Percentiles rank a stretch among this genome's conserved stretches.
These are phyloP conservation scores for Uropsilus gracilis DNA, from an alignment of 2,113 vertebrate genomes.

Conservation along the genomic window DNA sequence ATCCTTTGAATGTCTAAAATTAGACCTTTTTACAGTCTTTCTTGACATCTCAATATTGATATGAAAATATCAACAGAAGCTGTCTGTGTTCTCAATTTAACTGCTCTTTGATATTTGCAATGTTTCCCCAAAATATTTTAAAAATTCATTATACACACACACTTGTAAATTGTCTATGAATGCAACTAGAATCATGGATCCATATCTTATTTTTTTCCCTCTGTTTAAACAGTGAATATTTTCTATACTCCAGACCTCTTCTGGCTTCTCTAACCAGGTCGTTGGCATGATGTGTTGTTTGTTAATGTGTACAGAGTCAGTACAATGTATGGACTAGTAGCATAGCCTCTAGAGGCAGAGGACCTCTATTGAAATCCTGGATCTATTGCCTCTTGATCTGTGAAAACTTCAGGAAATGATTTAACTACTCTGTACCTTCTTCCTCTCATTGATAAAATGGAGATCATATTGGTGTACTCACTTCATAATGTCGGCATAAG, in stretches of 20 bases:
- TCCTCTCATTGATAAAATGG: not conserved
- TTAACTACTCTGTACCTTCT: not conserved
- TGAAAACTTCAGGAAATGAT: not conserved
- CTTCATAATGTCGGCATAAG: not conserved
- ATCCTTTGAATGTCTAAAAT: not conserved
- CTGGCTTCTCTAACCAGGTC: not conserved
- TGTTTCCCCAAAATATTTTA: not conserved
- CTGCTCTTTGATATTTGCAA: not conserved
- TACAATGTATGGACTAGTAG: too few relatives aligned
- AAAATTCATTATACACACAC: not conserved
- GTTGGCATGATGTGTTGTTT: not conserved
- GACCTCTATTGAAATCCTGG: not conserved
- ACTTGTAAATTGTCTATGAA: not conserved
- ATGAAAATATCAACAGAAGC: not conserved
- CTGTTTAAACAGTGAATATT: not conserved
- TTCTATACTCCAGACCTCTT: not conserved
- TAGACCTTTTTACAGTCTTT: not conserved
- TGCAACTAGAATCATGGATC: not conserved
- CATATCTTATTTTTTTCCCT: not conserved
- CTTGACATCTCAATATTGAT: not conserved
- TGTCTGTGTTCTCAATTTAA: not conserved
- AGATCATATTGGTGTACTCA: not conserved
- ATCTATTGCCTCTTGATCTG: not conserved
- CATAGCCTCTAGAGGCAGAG: not conserved
- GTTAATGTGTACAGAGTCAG: not conserved